phyloP scores from a whole-genome alignment of 1,140 invertebrate species.

The Lucilia sericata region DNA sequence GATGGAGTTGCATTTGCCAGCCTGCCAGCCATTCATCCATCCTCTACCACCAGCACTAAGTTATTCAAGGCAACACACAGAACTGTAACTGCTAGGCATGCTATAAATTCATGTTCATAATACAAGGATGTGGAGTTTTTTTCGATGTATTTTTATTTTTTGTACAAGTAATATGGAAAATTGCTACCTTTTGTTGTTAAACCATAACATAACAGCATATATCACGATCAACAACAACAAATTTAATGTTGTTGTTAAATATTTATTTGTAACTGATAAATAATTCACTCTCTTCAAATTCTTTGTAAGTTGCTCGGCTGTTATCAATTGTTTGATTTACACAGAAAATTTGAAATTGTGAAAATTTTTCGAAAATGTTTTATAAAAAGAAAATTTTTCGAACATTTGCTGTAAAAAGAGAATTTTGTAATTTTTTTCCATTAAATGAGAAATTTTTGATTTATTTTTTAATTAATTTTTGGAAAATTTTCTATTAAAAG shows the following conservation, averaged over 20 bases:
- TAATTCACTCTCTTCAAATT: too few relatives aligned
- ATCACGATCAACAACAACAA: slow-evolving; percentile 55
- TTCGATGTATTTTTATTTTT: too few relatives aligned
- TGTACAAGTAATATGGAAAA: slow-evolving; percentile 52
- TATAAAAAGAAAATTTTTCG: too few relatives aligned
- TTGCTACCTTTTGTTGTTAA: slow-evolving; percentile 64
- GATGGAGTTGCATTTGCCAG: background rate
- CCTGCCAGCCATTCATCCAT: background rate
- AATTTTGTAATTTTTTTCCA: too few relatives aligned
- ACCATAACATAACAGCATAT: slow-evolving; percentile 53
- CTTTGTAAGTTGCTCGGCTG: too few relatives aligned
- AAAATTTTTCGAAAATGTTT: too few relatives aligned
- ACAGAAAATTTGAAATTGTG: too few relatives aligned
- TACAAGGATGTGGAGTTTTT: background rate
- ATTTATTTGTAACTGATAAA: background rate
- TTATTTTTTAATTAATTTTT: too few relatives aligned
- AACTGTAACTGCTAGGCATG: background rate
- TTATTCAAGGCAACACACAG: background rate
- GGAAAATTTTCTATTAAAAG: too few relatives aligned
- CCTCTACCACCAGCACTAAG: background rate
- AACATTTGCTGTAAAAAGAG: too few relatives aligned
- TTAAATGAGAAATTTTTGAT: too few relatives aligned
- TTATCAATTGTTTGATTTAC: too few relatives aligned
- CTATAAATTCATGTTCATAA: background rate
- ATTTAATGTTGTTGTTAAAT: background rate